These are phyloP conservation scores for Dolichotis patagonum DNA, from an alignment of 2,113 vertebrate genomes.

Conservation along the genomic window DNA sequence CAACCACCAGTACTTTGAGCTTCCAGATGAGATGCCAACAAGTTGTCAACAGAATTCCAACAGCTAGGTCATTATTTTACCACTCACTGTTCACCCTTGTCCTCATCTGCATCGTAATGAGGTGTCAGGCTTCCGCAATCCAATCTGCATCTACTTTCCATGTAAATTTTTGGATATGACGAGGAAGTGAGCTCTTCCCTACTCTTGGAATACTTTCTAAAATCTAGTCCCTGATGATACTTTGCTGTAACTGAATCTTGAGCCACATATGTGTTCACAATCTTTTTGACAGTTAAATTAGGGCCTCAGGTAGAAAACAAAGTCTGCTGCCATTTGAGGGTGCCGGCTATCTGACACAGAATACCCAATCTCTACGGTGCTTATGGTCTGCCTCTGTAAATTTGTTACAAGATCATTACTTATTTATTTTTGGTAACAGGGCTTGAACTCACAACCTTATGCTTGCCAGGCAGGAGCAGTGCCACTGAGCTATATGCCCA, in stretches of 20 bases:
- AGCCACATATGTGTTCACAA: neutral
- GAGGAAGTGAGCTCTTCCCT: neutral
- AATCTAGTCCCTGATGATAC: neutral
- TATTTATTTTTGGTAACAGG: too few species aligned
- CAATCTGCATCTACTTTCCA: neutral
- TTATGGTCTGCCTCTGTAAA: neutral
- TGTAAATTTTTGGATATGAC: neutral
- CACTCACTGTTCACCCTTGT: neutral
- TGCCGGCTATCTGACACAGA: neutral
- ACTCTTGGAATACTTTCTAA: neutral
- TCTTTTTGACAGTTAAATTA: neutral
- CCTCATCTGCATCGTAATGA: slow-evolving; percentile 34
- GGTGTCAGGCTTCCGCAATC: neutral
- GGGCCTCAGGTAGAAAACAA: neutral
- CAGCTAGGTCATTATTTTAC: neutral
- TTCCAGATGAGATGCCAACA: slow-evolving; percentile 31
- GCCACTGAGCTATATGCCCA: too few species aligned
- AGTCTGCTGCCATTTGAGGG: neutral
- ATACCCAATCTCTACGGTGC: neutral
- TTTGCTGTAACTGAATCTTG: neutral
- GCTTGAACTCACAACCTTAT: too few species aligned
- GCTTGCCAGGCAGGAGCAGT: too few species aligned
- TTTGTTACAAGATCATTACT: too few species aligned
- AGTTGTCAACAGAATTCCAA: slow-evolving; percentile 5
- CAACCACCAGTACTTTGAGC: neutral